phyloP scores from a whole-genome alignment of 2,797 vertebrate genomes.

The Myotis myotis region DNA sequence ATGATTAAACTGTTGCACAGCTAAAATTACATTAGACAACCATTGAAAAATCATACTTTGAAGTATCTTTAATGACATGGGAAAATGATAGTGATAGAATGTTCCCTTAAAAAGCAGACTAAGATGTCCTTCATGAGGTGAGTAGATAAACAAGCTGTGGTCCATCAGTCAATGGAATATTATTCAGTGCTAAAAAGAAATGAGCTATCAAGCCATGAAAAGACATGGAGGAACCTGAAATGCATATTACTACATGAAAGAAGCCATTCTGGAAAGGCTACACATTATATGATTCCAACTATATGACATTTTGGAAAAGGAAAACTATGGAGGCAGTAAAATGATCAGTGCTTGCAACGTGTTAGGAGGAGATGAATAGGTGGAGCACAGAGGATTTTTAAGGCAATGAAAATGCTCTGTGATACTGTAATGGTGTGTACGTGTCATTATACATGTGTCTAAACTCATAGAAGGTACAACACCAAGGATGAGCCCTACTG shows the following conservation, averaged over 20 bases:
- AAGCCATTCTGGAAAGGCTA: background rate
- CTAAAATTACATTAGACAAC: background rate
- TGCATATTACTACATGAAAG: background rate
- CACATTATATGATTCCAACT: background rate
- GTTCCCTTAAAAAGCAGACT: background rate
- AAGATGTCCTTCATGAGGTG: background rate
- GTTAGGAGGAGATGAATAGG: background rate
- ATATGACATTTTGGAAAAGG: background rate
- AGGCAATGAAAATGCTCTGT: background rate
- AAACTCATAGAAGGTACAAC: background rate
- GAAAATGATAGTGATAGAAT: background rate
- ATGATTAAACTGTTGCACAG: background rate
- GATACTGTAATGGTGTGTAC: no score
- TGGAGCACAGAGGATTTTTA: background rate
- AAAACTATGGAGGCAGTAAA: background rate
- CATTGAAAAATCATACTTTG: background rate
- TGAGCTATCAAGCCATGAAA: background rate
- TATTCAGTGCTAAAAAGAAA: background rate
- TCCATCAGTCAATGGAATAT: background rate
- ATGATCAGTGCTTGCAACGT: background rate
- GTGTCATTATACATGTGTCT: background rate
- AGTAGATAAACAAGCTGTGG: background rate
- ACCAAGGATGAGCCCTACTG: background rate
- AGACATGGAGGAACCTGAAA: background rate
- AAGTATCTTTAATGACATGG: background rate